These are phyloP conservation scores for Brenthis ino DNA, from an alignment of 2,888 invertebrate genomes.

Conservation along the genomic window DNA sequence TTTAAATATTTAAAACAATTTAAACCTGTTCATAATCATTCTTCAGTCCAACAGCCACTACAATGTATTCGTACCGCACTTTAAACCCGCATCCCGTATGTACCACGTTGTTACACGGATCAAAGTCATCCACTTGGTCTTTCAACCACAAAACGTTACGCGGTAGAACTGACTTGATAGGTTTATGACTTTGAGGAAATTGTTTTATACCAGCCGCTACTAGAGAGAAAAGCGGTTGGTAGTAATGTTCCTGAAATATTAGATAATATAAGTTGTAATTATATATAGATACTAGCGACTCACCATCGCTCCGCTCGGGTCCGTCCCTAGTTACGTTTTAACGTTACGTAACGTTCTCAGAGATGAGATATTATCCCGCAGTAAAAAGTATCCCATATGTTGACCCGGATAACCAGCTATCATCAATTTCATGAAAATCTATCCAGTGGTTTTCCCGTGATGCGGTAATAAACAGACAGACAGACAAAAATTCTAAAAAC, in stretches of 20 bases:
- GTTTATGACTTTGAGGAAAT: conserved; percentile 83
- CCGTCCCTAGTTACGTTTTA: too few species aligned
- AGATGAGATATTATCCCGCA: too few species aligned
- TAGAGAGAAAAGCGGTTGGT: conserved; percentile 96
- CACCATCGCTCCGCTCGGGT: too few species aligned
- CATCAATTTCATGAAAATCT: too few species aligned
- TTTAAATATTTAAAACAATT: neutral
- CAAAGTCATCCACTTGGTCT: conserved; percentile 87
- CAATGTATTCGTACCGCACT: conserved; percentile 90
- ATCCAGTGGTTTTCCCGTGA: too few species aligned
- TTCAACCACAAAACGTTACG: conserved; percentile 89
- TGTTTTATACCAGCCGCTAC: conserved; percentile 93
- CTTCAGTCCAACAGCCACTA: conserved; percentile 92
- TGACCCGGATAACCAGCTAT: too few species aligned
- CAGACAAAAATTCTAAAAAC: too few species aligned
- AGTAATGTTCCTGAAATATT: conserved; percentile 88
- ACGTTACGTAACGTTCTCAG: too few species aligned
- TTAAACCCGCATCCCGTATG: conserved; percentile 85
- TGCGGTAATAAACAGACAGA: too few species aligned
- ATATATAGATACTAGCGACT: too few species aligned
- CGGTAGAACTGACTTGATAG: conserved; percentile 87
- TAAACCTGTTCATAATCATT: conserved; percentile 89
- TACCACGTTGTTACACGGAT: conserved; percentile 88
- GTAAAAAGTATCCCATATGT: too few species aligned
- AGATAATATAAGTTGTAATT: too few species aligned